These are phyloP conservation scores for Drosophila algonquin DNA, from an alignment of 2,888 invertebrate genomes.

Conservation along the genomic window DNA sequence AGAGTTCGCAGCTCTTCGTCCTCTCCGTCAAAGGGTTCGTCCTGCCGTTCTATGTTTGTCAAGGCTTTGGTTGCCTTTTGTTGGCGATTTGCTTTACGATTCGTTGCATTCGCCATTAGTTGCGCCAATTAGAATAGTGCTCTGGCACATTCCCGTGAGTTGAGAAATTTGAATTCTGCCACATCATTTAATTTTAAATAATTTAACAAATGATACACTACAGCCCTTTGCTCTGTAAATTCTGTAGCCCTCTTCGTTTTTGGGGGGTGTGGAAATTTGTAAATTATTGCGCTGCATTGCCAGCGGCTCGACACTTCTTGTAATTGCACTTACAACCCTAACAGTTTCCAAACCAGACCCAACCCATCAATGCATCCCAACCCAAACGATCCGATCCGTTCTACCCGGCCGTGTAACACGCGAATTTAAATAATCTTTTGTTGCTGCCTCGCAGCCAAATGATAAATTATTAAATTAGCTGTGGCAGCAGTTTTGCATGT, in stretches of 20 bases:
- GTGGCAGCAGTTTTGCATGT: slow-evolving; percentile 73
- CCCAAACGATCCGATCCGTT: slow-evolving; percentile 31
- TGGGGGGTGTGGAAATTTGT: slow-evolving; percentile 76
- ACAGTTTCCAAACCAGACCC: background rate
- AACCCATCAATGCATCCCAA: slow-evolving; percentile 11
- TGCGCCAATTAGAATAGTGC: slow-evolving; percentile 73
- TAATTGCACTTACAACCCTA: slow-evolving; percentile 30
- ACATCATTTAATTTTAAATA: slow-evolving; percentile 81
- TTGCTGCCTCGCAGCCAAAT: slow-evolving; percentile 80
- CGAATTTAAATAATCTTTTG: slow-evolving; percentile 82
- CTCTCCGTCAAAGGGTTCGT: slow-evolving; percentile 56
- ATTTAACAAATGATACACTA: slow-evolving; percentile 48
- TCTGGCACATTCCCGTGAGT: slow-evolving; percentile 23
- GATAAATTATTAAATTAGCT: slow-evolving; percentile 83
- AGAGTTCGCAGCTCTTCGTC: slow-evolving; percentile 30
- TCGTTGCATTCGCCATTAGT: slow-evolving; percentile 67
- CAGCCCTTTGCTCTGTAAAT: slow-evolving; percentile 4
- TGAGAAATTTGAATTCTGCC: slow-evolving; percentile 82
- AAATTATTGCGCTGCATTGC: slow-evolving; percentile 74
- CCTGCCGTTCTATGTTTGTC: slow-evolving; percentile 22
- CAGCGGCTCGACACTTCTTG: slow-evolving; percentile 64
- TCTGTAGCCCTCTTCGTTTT: slow-evolving; percentile 21
- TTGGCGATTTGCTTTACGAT: slow-evolving; percentile 58
- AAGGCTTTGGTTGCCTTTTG: slow-evolving; percentile 13
- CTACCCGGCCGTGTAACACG: slow-evolving; percentile 55